A percentile compares a stretch with the other conserved stretches of the same genome.
These are phyloP conservation scores for Rhabdophis nuchalis DNA, from an alignment of 2,797 vertebrate species.

Conservation along the genomic window DNA sequence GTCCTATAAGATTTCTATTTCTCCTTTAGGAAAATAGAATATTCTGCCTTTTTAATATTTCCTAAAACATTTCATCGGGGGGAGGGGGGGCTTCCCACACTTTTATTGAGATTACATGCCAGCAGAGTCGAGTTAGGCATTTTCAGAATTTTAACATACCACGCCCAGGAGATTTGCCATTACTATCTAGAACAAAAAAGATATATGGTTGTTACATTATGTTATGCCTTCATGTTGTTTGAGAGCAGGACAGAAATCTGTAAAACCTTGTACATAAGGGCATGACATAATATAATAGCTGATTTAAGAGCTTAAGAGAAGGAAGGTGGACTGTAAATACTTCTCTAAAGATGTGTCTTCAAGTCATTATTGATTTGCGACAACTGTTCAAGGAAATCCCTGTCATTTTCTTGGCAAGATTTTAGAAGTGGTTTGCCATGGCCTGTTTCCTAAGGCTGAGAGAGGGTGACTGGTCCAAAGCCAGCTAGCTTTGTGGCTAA, in stretches of 20 bases:
- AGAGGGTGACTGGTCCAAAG: too few species aligned
- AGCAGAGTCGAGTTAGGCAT: background rate
- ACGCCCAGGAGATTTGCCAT: background rate
- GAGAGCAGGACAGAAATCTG: background rate
- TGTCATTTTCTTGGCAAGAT: background rate
- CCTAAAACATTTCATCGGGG: too few species aligned
- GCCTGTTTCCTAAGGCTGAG: too few species aligned
- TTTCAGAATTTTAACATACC: background rate
- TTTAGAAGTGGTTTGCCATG: too few species aligned
- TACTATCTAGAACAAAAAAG: background rate
- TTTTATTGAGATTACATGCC: background rate
- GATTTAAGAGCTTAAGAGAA: background rate
- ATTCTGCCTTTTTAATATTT: too few species aligned
- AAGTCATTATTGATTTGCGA: background rate
- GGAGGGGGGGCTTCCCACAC: too few species aligned
- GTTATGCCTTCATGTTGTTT: background rate
- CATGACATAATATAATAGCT: background rate
- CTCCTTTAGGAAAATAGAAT: too few species aligned
- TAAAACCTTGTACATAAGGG: background rate
- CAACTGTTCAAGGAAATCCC: background rate
- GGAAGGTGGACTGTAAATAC: background rate
- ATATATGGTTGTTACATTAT: background rate
- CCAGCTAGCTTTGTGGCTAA: too few species aligned
- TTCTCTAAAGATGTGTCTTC: background rate
- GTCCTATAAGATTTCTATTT: too few species aligned